Evolutionary conservation across 1,140 invertebrate species (phyloP), one percentile per base, ranked within the genome.

Genomic region (Philopotamus ludificatus): DNA sequence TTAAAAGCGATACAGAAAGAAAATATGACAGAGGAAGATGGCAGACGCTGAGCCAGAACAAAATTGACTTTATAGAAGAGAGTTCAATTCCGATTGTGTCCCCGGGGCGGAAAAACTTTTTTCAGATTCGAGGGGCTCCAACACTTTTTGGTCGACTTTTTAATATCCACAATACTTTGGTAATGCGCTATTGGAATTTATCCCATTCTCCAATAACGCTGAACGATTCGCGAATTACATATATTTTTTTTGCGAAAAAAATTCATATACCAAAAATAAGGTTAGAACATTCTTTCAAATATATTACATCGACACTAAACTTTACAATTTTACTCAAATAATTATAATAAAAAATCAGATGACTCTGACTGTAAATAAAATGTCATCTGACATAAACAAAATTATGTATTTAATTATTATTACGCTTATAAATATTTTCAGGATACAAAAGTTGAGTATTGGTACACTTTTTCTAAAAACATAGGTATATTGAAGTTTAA

Each of bases 1-100:
- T 57, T 57, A 57, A 57, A 57, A 57, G 54, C 54, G 20, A 57
- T 57, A 57, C 39, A 42, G 16, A 57, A 57, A 20, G 34, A 57
- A 57, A 57, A 57, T 42, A 57, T 42, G 39, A 41, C 34, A 16
- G 22, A n/a, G n/a, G 39, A 21, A 57, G 16, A 21, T 10, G 21
- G 20, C 39, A 42, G 28, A 34, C 28, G 28, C 28, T 12, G n/a
- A n/a, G 12, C 28, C 28, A 9, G 15, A 21, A 8, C 16, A 42
- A 57, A 57, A 57, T 57, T 57, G 54, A 42, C 54, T 57, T 57
- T 21, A 21, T 3, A 20, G 22, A 26, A 22, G n/a, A n/a, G 22
- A 42, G 39, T 39, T 55, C 34, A 57, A 42, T 55, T 55, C 51
- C 22, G 12, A 53, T 53, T 53, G 50, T 53, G 50, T 53, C 50